Percentiles rank a stretch among this genome's conserved stretches.
phyloP scores from a whole-genome alignment of 1,140 invertebrate genomes.

The Bombus vancouverensis region DNA sequence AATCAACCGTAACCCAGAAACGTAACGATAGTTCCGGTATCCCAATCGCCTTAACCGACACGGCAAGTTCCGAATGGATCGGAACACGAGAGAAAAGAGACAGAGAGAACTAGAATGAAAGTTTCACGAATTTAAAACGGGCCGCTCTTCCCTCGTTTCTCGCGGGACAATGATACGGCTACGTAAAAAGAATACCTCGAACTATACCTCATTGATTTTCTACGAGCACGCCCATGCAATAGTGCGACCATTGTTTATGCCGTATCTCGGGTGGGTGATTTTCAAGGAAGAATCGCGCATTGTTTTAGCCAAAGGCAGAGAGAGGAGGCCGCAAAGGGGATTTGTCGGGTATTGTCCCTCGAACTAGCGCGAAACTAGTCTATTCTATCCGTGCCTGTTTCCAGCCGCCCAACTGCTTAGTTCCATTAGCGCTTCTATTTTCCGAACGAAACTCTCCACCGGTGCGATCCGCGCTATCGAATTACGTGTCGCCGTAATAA shows the following conservation, averaged over 20 bases:
- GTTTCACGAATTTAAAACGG: slow-evolving; percentile 10
- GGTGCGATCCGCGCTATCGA: slow-evolving; percentile 13
- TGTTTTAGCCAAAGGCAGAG: slow-evolving; percentile 59
- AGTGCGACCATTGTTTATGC: slow-evolving; percentile 56
- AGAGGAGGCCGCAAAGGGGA: slow-evolving; percentile 59
- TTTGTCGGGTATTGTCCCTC: slow-evolving; percentile 63
- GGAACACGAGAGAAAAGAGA: not conserved
- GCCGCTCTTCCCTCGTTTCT: not conserved
- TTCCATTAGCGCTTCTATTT: slow-evolving; percentile 56
- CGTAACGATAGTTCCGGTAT: not conserved
- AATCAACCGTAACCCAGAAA: not conserved
- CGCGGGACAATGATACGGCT: slow-evolving; percentile 48
- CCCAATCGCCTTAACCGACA: not conserved
- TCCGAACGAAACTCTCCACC: slow-evolving; percentile 22
- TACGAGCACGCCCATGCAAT: slow-evolving; percentile 46
- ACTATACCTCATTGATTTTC: slow-evolving; percentile 60
- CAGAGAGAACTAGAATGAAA: not conserved
- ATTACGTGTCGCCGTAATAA: slow-evolving; percentile 39
- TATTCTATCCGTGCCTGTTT: slow-evolving; percentile 47
- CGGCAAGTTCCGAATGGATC: not conserved
- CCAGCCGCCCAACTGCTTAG: slow-evolving; percentile 58
- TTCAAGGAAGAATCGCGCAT: slow-evolving; percentile 66
- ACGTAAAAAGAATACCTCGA: slow-evolving; percentile 55
- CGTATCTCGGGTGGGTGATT: slow-evolving; percentile 59
- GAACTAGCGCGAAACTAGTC: slow-evolving; percentile 61